These are phyloP conservation scores for Falcaria lacertinaria DNA, from an alignment of 2,888 invertebrate species.

Conservation along the genomic window DNA sequence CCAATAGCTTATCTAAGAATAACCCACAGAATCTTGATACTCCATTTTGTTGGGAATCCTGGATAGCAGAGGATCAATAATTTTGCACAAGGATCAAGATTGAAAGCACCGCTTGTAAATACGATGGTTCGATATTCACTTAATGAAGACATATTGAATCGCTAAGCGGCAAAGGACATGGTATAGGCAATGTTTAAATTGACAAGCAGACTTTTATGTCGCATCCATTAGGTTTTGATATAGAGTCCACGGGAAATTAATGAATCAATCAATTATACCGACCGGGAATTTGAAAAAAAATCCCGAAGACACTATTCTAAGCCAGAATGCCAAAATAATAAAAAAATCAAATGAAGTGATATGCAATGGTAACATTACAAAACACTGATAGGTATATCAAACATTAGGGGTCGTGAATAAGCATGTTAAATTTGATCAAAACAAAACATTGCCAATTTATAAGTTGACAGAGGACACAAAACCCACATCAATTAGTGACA, in stretches of 20 bases:
- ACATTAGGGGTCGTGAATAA: conserved; percentile 11
- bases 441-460: conserved; percentile 38
- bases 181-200: conserved; percentile 74
- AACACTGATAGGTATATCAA: not conserved
- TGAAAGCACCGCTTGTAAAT: conserved; percentile 66
- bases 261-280: conserved; percentile 6
- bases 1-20: not conserved
- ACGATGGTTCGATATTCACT: conserved; percentile 71
- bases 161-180: conserved; percentile 68
- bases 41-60: not conserved
- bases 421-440: conserved; percentile 4
- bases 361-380: too few species aligned
- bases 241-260: conserved; percentile 8
- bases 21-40: not conserved
- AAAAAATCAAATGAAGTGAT: too few species aligned
- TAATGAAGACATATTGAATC: conserved; percentile 80
- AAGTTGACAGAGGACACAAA: conserved; percentile 41
- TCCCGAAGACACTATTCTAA: too few species aligned
- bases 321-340: too few species aligned
- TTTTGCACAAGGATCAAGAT: conserved; percentile 70
- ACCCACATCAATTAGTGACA: conserved; percentile 69
- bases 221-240: conserved; percentile 41
- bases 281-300: too few species aligned
- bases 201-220: conserved; percentile 64
- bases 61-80: conserved; percentile 30